Percentiles rank a stretch among this genome's conserved stretches.
Conservation (phyloP, 2,888 invertebrate species). For the Choristoneura rosaceana region DNA sequence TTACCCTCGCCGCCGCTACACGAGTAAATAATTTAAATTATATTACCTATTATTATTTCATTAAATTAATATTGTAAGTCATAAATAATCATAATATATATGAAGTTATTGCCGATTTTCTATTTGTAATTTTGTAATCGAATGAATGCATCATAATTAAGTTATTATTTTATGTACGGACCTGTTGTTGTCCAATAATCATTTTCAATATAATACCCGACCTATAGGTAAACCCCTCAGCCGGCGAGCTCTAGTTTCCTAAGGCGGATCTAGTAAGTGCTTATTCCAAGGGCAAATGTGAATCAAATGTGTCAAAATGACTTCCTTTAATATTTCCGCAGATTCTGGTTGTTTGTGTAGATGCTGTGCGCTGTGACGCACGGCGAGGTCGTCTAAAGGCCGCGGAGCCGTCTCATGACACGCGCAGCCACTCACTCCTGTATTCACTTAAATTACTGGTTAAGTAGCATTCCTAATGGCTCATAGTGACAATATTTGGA, state of each 20-base stretch:
- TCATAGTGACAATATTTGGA: slow-evolving; percentile 19
- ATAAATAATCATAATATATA: no score
- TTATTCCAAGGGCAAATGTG: slow-evolving; percentile 22
- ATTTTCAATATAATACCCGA: no score
- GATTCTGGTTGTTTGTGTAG: slow-evolving; percentile 46
- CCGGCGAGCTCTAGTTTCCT: background rate
- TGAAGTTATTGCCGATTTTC: no score
- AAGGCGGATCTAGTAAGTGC: slow-evolving; percentile 19
- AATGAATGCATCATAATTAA: no score
- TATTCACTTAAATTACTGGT: slow-evolving; percentile 37
- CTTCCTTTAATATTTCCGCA: slow-evolving; percentile 49
- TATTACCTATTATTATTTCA: no score
- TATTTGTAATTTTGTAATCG: no score
- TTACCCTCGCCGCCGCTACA: no score
- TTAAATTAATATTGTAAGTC: no score
- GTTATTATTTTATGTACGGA: no score
- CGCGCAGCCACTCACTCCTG: slow-evolving; percentile 37
- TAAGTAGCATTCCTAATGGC: slow-evolving; percentile 37
- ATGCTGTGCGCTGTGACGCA: slow-evolving; percentile 46
- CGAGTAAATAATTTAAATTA: no score
- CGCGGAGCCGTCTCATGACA: slow-evolving; percentile 40
- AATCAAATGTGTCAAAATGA: slow-evolving; percentile 39
- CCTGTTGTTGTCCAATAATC: no score
- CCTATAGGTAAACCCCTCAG: background rate
- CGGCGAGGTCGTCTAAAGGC: slow-evolving; percentile 55